Base-by-base conservation (phyloP, 2,888 invertebrate species). In the Petrolisthes cinctipes region DNA sequence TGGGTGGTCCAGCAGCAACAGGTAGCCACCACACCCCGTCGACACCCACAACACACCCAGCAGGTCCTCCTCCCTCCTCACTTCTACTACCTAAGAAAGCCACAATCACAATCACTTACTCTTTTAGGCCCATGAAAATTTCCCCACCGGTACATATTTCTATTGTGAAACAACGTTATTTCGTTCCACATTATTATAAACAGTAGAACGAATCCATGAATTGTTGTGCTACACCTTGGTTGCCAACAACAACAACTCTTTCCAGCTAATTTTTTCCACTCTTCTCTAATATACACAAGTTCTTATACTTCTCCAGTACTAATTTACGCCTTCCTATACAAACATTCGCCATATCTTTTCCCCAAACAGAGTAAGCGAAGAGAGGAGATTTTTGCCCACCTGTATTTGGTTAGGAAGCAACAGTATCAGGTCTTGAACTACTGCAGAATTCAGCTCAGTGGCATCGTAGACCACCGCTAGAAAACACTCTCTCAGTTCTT, bases 1-100 rank as follows among this genome's bases (percentile, higher is more conserved):
- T 3, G 11, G 61, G 4, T 78, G 78, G n/a, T 78, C 23, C 78
- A 78, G 23, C 0, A 84, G 51, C 14, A 84, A 76, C 54, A 84
- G n/a, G 61, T 84, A 84, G 6, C 78, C 84, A n/a, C 78, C 23
- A 78, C 84, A 78, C 17, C 51, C 76, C 17, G 17, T 9, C 5
- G 84, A 76, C 37, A 76, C 53, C 84, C 76, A 84, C 37, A 51
- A 76, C 51, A 76, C 20, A 4, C n/a, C 66, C 61, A 23, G n/a
- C 53, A 84, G 66, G 78, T 84, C 84, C 4, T 76, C 53, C 4
- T 68, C 71, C n/a, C 20, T 53, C 20, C n/a, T 71, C 71, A 82
- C 20, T 7, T 51, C 1, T n/a, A 82, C 82, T 23, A 82, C 82
- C 82, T 82, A 20, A 6, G 0, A 7, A 23, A 37, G 37, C 37